These are phyloP conservation scores for Rapana venosa DNA, from an alignment of 2,888 invertebrate species.

Conservation along the genomic window DNA sequence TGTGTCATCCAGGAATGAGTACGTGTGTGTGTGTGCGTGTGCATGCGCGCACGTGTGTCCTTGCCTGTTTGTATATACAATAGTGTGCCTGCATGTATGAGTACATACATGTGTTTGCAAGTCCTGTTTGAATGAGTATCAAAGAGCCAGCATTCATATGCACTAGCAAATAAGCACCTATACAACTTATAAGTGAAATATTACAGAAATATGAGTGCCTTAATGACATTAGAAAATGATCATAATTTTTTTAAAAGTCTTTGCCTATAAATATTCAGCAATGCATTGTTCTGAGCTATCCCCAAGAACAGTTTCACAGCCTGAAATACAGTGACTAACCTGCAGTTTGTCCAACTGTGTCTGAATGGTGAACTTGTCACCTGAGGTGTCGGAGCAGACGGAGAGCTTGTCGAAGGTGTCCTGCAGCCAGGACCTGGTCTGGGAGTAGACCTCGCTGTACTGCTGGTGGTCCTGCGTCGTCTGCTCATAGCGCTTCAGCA, in stretches of 20 bases:
- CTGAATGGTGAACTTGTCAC: constrained; percentile 76
- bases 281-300: not conserved
- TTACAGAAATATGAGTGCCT: too few species aligned
- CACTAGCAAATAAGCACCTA: too few species aligned
- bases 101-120: too few species aligned
- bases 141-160: too few species aligned
- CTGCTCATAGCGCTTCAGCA: constrained; percentile 81
- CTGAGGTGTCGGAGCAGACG: constrained; percentile 89
- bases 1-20: too few species aligned
- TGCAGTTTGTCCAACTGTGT: constrained; percentile 73
- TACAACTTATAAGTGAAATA: too few species aligned
- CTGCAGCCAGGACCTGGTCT: constrained; percentile 90
- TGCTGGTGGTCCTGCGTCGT: constrained; percentile 92
- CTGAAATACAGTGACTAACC: constrained; percentile 54
- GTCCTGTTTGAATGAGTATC: too few species aligned
- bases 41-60: too few species aligned
- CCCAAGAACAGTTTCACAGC: too few species aligned
- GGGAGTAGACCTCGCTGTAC: constrained; percentile 85
- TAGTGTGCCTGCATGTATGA: too few species aligned
- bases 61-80: too few species aligned
- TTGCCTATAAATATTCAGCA: not conserved
- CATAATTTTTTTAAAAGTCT: not conserved
- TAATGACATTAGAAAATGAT: not conserved
- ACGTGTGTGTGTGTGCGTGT: too few species aligned
- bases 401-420: constrained; percentile 90